Evolutionary conservation across 2,888 invertebrate species (phyloP).

Genomic region (Carpatolechia fugitivella): DNA sequence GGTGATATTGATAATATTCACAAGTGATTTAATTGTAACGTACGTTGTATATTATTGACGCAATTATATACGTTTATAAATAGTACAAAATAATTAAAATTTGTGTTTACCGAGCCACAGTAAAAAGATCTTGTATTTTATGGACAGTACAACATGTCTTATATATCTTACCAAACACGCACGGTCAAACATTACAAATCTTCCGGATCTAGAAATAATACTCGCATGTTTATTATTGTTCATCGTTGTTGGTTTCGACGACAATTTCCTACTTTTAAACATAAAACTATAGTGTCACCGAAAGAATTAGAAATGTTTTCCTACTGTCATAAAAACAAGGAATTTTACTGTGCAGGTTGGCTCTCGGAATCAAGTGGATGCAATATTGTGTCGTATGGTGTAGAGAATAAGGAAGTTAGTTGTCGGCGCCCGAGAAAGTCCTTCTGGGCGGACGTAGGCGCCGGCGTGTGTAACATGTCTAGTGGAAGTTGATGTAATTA

Average conservation of each 20-base stretch:
- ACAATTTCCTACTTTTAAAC: too few species aligned
- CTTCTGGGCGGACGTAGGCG: not conserved
- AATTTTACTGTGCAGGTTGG: not conserved
- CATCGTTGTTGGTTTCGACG: too few species aligned
- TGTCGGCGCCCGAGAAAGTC: not conserved
- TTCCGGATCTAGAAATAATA: too few species aligned
- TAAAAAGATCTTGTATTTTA: too few species aligned
- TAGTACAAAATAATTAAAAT: not conserved
- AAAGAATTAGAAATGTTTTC: too few species aligned
- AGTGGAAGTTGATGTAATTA: not conserved
- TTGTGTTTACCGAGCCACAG: too few species aligned
- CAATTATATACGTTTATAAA: not conserved
- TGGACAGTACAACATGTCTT: too few species aligned
- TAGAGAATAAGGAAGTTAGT: not conserved
- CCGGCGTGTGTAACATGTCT: not conserved
- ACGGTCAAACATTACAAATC: too few species aligned
- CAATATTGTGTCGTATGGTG: not conserved
- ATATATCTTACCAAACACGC: too few species aligned
- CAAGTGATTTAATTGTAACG: not conserved
- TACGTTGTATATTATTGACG: not conserved
- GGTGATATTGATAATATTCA: conserved; percentile 3
- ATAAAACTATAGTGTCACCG: too few species aligned
- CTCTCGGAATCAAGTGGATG: not conserved
- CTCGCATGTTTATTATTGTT: too few species aligned
- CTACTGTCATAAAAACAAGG: not conserved